Evolutionary conservation across 2,888 invertebrate species (phyloP).

Genomic region (Phortica magna): DNA sequence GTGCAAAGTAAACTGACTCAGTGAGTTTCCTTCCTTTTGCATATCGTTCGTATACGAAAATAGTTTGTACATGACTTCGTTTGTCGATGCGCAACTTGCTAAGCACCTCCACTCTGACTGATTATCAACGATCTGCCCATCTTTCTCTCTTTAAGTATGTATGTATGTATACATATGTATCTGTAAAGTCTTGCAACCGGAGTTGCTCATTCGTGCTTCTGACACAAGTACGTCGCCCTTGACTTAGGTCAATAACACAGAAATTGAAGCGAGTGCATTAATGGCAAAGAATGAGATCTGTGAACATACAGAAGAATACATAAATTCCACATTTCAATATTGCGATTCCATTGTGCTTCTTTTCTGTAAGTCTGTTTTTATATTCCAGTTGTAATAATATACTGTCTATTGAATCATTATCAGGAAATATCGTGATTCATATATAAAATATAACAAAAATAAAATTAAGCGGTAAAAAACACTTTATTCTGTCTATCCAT

Average conservation of each 20-base stretch:
- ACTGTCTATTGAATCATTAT: neutral
- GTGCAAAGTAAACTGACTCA: slow-evolving; percentile 14
- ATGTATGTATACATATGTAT: too few relatives aligned
- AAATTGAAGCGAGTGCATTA: neutral
- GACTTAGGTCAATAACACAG: slow-evolving; percentile 72
- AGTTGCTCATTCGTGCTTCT: neutral
- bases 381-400: neutral
- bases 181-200: neutral
- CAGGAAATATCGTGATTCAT: neutral
- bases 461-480: too few relatives aligned
- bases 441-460: neutral
- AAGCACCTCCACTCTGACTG: neutral
- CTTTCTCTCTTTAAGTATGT: too few relatives aligned
- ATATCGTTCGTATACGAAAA: slow-evolving; percentile 5
- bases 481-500: too few relatives aligned
- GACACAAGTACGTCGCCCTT: slow-evolving; percentile 69
- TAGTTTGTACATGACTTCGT: slow-evolving; percentile 18
- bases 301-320: too few relatives aligned
- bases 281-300: neutral
- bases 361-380: too few relatives aligned
- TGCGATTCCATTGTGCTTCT: neutral
- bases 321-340: too few relatives aligned
- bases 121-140: neutral
- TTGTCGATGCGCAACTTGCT: neutral
- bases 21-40: neutral